Base-by-base conservation (phyloP, 1,140 invertebrate species). In the Bathynomus jamesi region DNA sequence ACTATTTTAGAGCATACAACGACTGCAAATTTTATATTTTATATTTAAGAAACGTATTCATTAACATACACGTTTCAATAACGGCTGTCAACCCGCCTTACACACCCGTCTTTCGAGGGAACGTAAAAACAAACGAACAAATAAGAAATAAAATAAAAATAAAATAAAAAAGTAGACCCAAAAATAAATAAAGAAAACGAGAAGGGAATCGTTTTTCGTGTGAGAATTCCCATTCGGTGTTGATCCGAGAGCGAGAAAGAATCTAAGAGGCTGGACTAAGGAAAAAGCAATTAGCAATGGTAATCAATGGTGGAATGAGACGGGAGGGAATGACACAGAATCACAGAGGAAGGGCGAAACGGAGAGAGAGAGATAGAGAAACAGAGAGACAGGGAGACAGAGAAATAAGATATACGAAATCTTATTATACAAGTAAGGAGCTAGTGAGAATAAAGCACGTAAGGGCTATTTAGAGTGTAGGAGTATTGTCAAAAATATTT, bases 241-340 rank as follows among this genome's bases (percentile, higher is more conserved):
- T 11, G 21, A 21, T 17, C 11, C 13, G 40, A 53, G 40, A 53
- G 40, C 13, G 40, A 53, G 40, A 53, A 21, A 53, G 40, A 53
- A 53, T 53, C 21, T 53, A 17, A 21, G 40, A 53, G 40, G 40
- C 40, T 53, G 40, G 40, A 53, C 40, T 53, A 21, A 53, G 40
- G 40, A 53, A 53, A 53, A 53, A 53, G 40, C 40, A 53, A 53
- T 53, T 53, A 53, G 40, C 40, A 53, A 53, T 53, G 40, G 40
- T 53, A 53, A 53, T 53, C 40, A 53, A 53, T 53, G 40, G 40
- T 53, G 21, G 40, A 53, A 53, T 53, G 40, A 53, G 40, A 53
- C 40, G 40, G 13, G 40, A 17, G 40, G 40, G 40, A 53, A 53
- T 53, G 40, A 53, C 40, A 53, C 13, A 21, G 40, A 53, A 53